Evolutionary conservation across 2,113 vertebrate species (phyloP), one percentile per base, ranked within the genome.

Genomic region (Gymnorhina tibicen): DNA sequence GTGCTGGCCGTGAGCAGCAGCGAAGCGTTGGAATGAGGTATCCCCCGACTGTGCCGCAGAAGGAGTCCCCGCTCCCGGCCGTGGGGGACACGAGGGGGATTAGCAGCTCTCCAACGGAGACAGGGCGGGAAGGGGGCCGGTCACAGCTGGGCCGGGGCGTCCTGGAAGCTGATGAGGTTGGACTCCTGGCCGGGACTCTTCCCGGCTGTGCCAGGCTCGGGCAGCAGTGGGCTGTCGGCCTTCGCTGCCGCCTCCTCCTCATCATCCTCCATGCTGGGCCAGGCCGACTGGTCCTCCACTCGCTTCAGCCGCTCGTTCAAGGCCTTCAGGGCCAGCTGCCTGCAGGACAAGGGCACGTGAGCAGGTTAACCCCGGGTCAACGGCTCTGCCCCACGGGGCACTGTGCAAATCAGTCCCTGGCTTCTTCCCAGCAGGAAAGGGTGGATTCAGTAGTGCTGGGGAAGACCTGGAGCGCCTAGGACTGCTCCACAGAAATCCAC

Each of bases 211-310:
- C 83, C 6, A 2, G 97, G n/a, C 39, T 95, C 98, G 0, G 98
- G 93, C 83, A 98, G 98, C 74, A 98, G 96, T 0, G 98, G 98
- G 17, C 87, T 98, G 85, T 99, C 98, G 0, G 97, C 98, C 83
- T 98, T 98, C 7, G 97, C 97, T 22, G 53, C 6, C 13, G 26
- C 89, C 32, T 99, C 99, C 50, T 99, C 99, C 44, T 99, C 99
- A 1, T 99, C 99, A 2, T 99, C 99, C 32, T 99, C 99, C 99
- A 99, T 99, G 98, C 98, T 99, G 68, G 99, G 99, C 99, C 99
- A 99, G 41, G 99, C 98, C 0, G 99, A 98, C 96, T 99, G 99
- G 95, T 99, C 99, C 96, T 99, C 99, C 91, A 99, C 99, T 0
- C 98, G 98, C 97, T 99, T 99, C 94, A 99, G 97, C 53, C 99